Conservation (phyloP, 2,797 vertebrate species). For the Thunnus albacares region DNA sequence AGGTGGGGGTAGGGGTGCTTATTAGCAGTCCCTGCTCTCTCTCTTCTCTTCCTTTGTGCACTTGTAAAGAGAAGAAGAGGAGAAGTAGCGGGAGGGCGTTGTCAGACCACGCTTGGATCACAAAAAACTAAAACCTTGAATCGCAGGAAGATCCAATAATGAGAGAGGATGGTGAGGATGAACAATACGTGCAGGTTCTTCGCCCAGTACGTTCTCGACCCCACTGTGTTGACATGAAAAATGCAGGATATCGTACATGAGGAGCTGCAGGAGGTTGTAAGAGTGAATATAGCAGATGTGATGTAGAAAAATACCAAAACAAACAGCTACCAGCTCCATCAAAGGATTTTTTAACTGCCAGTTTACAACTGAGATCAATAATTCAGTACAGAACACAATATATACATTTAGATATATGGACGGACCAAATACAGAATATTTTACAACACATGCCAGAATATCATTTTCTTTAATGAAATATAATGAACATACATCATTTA, state of each 20-base stretch:
- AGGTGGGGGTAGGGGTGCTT: slow-evolving; percentile 25
- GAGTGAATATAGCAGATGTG: not conserved
- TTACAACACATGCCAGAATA: too few relatives aligned
- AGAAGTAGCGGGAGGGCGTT: not conserved
- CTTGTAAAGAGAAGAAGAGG: slow-evolving; percentile 2
- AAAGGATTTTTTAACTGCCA: not conserved
- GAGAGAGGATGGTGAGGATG: not conserved
- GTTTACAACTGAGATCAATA: not conserved
- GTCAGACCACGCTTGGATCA: slow-evolving; percentile 1
- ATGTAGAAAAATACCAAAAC: slow-evolving; percentile 14
- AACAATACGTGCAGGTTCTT: not conserved
- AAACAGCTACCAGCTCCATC: not conserved
- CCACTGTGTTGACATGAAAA: not conserved
- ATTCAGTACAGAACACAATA: not conserved
- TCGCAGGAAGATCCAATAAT: not conserved
- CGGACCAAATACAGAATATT: not conserved
- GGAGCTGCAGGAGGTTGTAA: slow-evolving; percentile 19
- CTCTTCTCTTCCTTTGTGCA: slow-evolving; percentile 5
- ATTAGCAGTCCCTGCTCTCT: slow-evolving; percentile 27
- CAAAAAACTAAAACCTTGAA: slow-evolving; percentile 14
- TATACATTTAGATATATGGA: not conserved
- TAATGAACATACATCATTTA: too few relatives aligned
- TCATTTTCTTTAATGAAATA: not conserved
- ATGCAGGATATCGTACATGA: not conserved
- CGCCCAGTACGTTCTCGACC: not conserved